These are phyloP conservation scores for Andrena bucephala DNA, from an alignment of 2,888 invertebrate genomes.

Conservation along the genomic window DNA sequence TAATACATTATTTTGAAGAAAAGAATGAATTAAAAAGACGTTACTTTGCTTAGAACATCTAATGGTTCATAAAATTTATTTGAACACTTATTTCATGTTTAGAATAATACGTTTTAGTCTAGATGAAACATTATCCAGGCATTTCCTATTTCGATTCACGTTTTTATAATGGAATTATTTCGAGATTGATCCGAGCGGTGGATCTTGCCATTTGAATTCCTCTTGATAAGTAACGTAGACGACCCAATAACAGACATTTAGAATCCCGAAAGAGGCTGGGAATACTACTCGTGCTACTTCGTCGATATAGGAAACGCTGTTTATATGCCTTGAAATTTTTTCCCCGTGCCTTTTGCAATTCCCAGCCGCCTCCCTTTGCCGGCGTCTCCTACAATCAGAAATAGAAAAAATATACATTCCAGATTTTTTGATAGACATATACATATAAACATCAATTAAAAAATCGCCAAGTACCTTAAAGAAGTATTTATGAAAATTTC, in stretches of 20 bases:
- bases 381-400: constrained; percentile 86
- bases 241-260: constrained; percentile 96
- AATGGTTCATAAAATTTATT: constrained; percentile 3
- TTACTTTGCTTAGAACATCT: not conserved
- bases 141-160: not conserved
- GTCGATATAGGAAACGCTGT: constrained; percentile 95
- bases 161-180: not conserved
- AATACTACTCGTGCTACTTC: constrained; percentile 92
- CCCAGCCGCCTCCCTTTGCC: constrained; percentile 90
- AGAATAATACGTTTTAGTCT: not conserved
- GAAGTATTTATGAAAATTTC: too few species aligned
- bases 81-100: not conserved
- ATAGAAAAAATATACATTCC: not conserved
- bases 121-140: not conserved
- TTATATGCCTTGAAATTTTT: constrained; percentile 89
- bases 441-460: too few species aligned
- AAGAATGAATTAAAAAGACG: not conserved
- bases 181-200: constrained; percentile 76
- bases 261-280: constrained; percentile 93
- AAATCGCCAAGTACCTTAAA: too few species aligned
- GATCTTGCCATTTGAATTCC: constrained; percentile 91
- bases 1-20: not conserved
- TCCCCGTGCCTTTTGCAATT: constrained; percentile 81
- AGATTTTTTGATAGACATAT: too few species aligned
- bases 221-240: constrained; percentile 92